Base-by-base conservation (phyloP, 2,113 vertebrate genomes). In the Narcine bancroftii region DNA sequence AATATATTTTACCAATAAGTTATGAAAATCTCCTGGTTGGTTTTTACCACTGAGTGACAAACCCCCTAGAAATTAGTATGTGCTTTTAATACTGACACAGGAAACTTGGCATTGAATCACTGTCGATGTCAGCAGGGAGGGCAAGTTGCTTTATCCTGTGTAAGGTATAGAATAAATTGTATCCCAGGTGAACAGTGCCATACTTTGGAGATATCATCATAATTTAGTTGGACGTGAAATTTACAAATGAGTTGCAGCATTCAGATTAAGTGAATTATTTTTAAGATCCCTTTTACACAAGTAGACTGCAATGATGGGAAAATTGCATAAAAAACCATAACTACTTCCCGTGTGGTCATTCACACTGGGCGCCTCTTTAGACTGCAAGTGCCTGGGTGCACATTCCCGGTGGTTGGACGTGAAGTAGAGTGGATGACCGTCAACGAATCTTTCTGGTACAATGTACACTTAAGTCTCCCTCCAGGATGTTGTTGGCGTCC, bases 1-100 rank as follows among this genome's bases (percentile, higher is more conserved):
- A 95, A 65, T 93, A 95, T 94, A 93, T 71, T 63, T 89, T 94
- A 94, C 92, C 93, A 94, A 94, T 75, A 92, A 39, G 94, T 66
- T 91, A 65, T 65, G 45, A 91, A 91, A 65, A 47, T 63, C 65
- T 71, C 36, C 65, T 69, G 65, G 63, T 69, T 47, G 65, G 47
- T 45, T 66, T n/a, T 45, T 69, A 47, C 63, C 29, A 66, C n/a
- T 69, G 63, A 69, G 63, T 69, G 36, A 69, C 63, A 66, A 56
- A 66, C 42, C 29, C 65, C 26, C 89, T 71, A 6, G 63, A 91
- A 29, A 13, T 91, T 91, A 91, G 71, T 91, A 69, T 91, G 63
- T 29, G 17, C 26, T 91, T 91, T 42, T 53, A 65, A 63, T 91
- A 29, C 63, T 91, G 45, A 91, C 21, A 6, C 11, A 65, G 65